These are phyloP conservation scores for Antheraea pernyi DNA, from an alignment of 1,140 invertebrate genomes.

Conservation along the genomic window DNA sequence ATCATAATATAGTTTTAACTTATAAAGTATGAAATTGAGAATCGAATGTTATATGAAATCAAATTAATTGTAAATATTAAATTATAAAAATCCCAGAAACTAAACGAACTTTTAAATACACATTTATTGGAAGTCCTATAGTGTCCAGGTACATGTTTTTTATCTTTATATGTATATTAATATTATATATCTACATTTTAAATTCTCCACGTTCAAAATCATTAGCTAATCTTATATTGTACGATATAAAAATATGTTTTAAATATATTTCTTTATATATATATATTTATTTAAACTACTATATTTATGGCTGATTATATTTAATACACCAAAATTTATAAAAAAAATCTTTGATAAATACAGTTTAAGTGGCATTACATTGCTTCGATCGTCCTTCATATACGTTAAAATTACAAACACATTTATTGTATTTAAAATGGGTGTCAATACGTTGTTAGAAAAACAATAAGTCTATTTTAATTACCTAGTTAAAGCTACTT, in stretches of 20 bases:
- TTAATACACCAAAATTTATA: neutral
- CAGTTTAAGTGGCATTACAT: neutral
- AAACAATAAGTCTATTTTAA: neutral
- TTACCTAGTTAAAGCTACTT: neutral
- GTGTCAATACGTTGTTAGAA: neutral
- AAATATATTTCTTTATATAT: too few species aligned
- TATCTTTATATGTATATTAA: neutral
- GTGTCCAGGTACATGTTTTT: neutral
- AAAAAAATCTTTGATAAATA: neutral
- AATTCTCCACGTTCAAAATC: neutral
- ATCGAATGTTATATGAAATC: too few species aligned
- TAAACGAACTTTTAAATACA: neutral
- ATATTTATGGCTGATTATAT: neutral
- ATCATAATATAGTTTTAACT: too few species aligned
- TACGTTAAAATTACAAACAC: neutral
- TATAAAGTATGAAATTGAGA: too few species aligned
- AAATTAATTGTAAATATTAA: too few species aligned
- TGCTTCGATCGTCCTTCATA: neutral
- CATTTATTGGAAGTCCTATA: too few species aligned
- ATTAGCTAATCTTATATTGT: neutral
- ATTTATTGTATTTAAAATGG: neutral
- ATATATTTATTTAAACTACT: neutral
- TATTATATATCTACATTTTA: neutral
- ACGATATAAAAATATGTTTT: slow-evolving; percentile 1
- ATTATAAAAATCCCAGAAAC: too few species aligned